Evolutionary conservation across 2,888 invertebrate genomes (phyloP), one percentile per base, ranked within the genome.

Genomic region (Taphrorychus bicolor): DNA sequence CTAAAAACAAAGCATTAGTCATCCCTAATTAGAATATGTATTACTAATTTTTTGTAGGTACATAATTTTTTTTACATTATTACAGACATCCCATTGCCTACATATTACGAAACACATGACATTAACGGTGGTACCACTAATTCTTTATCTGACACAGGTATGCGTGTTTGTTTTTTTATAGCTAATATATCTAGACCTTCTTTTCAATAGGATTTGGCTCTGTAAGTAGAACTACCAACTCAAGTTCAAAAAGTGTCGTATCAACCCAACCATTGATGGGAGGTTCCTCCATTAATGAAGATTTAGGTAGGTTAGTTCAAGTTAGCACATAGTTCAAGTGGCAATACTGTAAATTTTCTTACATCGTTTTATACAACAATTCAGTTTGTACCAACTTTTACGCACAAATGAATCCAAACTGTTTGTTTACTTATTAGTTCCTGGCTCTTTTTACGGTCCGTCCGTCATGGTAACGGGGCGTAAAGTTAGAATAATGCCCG

Each of bases 41-140:
- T 32, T 7, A 32, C 32, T 11, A 32, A 32, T 32, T 32, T 5
- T 32, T 32, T 32, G 7, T 32, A 7, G 11, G 32, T 32, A n/a
- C n/a, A n/a, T n/a, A n/a, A n/a, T n/a, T n/a, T n/a, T 1, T 32
- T 9, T 32, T 32, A 32, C 32, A 32, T 32, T 11, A 24, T 65
- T 65, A 45, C 60, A 69, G 69, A 69, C 18, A 69, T 69, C 16
- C 49, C 69, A 5, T 66, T 69, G 59, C 61, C 69, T 5, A 45
- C 53, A 40, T 69, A 18, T 52, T 52, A 16, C n/a, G 52, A 52
- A 52, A 52, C 2, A 14, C 45, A 32, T 32, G 3, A 32, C 3
- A 32, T 32, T 32, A 32, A 32, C 32, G 32, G 32, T 32, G 32
- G 32, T 32, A 32, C 32, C 7, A 32, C 32, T 32, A 32, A 32